Conservation (phyloP, 2,113 vertebrate species). For the Equus przewalskii region DNA sequence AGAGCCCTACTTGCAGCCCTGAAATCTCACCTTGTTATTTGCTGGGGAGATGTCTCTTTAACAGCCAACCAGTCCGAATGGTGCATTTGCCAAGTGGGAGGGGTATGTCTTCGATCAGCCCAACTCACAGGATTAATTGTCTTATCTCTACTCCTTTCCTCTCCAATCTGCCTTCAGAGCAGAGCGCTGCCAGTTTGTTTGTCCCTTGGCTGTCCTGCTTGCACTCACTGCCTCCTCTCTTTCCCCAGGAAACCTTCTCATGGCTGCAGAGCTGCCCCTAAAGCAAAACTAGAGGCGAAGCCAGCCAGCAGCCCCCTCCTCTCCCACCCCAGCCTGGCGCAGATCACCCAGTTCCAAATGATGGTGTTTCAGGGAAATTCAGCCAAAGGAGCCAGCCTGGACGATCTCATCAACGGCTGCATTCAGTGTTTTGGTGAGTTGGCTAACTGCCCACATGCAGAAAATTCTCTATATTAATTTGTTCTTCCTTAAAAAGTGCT, state of each 20-base stretch:
- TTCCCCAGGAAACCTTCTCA: constrained; percentile 89
- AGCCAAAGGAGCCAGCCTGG: constrained; percentile 95
- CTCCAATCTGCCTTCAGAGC: constrained; percentile 56
- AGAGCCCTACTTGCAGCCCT: background rate
- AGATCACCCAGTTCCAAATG: constrained; percentile 88
- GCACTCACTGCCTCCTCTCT: constrained; percentile 55
- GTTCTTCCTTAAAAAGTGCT: constrained; percentile 69
- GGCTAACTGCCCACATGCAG: constrained; percentile 60
- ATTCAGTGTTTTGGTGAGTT: constrained; percentile 96
- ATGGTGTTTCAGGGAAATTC: constrained; percentile 93
- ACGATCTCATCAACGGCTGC: constrained; percentile 96
- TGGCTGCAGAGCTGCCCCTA: constrained; percentile 90
- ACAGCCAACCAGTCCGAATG: constrained; percentile 73
- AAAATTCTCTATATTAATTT: constrained; percentile 54
- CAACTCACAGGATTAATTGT: constrained; percentile 80
- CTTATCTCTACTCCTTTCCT: constrained; percentile 79
- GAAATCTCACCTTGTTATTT: constrained; percentile 73
- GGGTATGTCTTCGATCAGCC: constrained; percentile 78
- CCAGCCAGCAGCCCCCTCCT: constrained; percentile 84
- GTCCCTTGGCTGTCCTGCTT: background rate
- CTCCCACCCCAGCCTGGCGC: constrained; percentile 88
- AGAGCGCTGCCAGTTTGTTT: constrained; percentile 34
- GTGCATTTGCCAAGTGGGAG: constrained; percentile 84
- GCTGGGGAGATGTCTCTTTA: constrained; percentile 68
- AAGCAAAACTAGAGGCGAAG: constrained; percentile 90